Conservation (phyloP, 2,888 invertebrate species). For the Actias luna region DNA sequence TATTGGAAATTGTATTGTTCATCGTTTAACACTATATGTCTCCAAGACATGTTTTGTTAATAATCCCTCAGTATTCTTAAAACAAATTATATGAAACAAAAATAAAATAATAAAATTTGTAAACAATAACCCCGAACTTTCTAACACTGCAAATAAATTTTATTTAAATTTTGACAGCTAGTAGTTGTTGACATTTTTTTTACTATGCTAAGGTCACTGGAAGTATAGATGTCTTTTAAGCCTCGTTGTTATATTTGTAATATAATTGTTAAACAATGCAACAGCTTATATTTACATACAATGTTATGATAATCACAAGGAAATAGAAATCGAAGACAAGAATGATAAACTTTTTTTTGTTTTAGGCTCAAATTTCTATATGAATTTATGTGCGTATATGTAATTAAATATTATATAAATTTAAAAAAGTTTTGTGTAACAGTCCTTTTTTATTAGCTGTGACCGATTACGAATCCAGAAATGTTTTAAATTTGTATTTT, state of each 20-base stretch:
- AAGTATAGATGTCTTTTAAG: neutral
- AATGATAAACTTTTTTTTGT: too few species aligned
- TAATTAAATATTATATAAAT: too few species aligned
- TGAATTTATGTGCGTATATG: too few species aligned
- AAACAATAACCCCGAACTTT: neutral
- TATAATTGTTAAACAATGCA: neutral
- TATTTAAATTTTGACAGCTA: neutral
- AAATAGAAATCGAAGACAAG: too few species aligned
- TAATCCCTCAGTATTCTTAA: neutral
- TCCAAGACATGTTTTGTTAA: conserved; percentile 35
- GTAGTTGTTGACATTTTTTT: neutral
- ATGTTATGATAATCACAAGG: too few species aligned
- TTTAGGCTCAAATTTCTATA: too few species aligned
- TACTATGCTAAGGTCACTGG: neutral
- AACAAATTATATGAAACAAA: neutral
- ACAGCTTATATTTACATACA: neutral
- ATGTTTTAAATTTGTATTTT: too few species aligned
- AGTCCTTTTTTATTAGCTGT: too few species aligned
- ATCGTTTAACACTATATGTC: conserved; percentile 30
- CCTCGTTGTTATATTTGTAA: neutral
- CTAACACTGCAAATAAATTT: neutral
- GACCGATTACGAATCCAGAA: too few species aligned
- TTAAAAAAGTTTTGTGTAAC: too few species aligned
- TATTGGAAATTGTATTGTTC: conserved; percentile 56
- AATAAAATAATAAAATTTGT: neutral